Conservation (phyloP, 2,797 vertebrate species). For the Channallabes apus region DNA sequence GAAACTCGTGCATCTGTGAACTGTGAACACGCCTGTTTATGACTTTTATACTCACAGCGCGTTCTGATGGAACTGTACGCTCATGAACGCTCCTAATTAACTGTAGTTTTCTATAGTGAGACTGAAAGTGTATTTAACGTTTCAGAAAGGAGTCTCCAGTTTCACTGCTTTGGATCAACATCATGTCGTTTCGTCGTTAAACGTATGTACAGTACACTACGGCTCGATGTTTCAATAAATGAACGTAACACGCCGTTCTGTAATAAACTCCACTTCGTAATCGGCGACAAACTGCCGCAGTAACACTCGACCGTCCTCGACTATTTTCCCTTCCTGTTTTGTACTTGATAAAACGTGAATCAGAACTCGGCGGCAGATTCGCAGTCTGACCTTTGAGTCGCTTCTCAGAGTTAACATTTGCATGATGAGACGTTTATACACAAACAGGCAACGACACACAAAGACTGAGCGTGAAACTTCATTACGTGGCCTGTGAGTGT, state of each 20-base stretch:
- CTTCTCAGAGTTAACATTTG: background rate
- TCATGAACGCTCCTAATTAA: background rate
- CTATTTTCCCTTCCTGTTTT: background rate
- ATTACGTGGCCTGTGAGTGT: background rate
- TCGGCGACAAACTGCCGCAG: too few species aligned
- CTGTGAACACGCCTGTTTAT: background rate
- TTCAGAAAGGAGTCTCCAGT: slow-evolving; percentile 1
- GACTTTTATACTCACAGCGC: background rate
- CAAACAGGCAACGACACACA: background rate
- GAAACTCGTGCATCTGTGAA: background rate
- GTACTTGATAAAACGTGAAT: background rate
- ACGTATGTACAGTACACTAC: too few species aligned
- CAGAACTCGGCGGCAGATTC: background rate
- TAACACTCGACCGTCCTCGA: background rate
- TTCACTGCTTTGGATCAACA: background rate
- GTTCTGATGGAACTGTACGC: background rate
- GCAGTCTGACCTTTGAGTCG: background rate
- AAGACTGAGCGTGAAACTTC: background rate
- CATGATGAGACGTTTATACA: background rate
- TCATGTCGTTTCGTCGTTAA: background rate
- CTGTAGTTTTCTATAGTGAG: background rate
- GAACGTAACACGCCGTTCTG: background rate
- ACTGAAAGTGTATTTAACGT: background rate
- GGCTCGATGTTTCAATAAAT: background rate
- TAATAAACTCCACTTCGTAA: background rate